Evolutionary conservation across 2,113 vertebrate genomes (phyloP).

Genomic region (Neofelis nebulosa): DNA sequence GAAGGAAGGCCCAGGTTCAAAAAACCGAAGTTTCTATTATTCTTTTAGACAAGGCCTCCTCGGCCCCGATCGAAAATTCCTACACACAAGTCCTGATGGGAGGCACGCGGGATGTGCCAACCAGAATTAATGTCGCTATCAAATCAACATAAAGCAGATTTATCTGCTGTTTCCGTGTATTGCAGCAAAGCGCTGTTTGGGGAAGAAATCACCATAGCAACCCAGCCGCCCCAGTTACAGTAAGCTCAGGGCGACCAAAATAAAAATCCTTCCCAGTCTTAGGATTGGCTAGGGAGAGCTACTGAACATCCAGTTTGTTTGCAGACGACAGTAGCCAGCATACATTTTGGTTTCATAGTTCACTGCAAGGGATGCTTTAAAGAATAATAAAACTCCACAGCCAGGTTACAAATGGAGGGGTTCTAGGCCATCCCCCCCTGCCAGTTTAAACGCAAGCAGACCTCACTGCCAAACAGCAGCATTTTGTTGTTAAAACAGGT

Average conservation of each 20-base stretch:
- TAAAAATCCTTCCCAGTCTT: conserved; percentile 59
- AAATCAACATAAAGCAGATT: conserved; percentile 49
- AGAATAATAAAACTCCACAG: conserved; percentile 5
- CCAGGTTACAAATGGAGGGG: not conserved
- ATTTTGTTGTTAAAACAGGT: not conserved
- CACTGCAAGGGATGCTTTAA: conserved; percentile 46
- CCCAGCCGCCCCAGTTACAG: conserved; percentile 72
- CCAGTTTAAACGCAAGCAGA: not conserved
- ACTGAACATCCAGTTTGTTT: conserved; percentile 35
- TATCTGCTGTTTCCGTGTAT: conserved; percentile 51
- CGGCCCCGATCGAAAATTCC: conserved; percentile 28
- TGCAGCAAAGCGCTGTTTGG: conserved; percentile 72
- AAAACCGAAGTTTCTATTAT: not conserved
- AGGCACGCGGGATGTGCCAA: not conserved
- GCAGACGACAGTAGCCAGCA: conserved; percentile 31
- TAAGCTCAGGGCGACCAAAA: conserved; percentile 59
- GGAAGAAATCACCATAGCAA: conserved; percentile 77
- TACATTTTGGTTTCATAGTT: not conserved
- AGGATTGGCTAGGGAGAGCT: conserved; percentile 7
- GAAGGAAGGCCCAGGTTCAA: not conserved
- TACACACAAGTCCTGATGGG: conserved; percentile 24
- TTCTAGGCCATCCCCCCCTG: not conserved
- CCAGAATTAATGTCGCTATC: conserved; percentile 20
- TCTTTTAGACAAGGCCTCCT: not conserved
- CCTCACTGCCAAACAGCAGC: not conserved